Base-by-base conservation (phyloP, 2,888 invertebrate species). In the Hyposoter dolosus region DNA sequence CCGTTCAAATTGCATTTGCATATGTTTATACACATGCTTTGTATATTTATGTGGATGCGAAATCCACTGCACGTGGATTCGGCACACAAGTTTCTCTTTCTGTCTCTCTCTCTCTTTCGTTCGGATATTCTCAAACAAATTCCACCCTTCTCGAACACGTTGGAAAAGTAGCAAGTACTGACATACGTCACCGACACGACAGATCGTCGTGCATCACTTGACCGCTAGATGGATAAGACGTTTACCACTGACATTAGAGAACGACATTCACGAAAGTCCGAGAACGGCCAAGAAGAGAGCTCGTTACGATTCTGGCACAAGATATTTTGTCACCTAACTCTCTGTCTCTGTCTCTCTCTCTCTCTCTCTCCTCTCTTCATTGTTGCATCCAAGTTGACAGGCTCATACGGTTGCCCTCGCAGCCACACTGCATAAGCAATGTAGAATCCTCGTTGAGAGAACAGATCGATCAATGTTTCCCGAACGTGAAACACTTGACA, bases 111-210 rank as follows among this genome's bases (percentile, higher is more conserved):
- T 74, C 35, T 68, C 68, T 69, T 12, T 75, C 32, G 47, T 50
- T 17, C 65, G 47, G 23, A 35, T 53, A 66, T 77, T 77, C 77
- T 66, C 35, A 66, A 77, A 35, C 28, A 32, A 43, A 28, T 77
- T 17, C 50, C 47, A 32, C 66, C 66, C 50, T 66, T 17, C 35
- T 53, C 50, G 66, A 28, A 87, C 85, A 89, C 85, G 68, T 81
- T 66, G 88, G 86, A 89, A 90, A 91, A 90, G 90, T 91, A 89
- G 91, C 90, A 88, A 90, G 88, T 89, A 90, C 91, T 90, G 92
- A 90, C 90, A 90, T 86, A 89, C 89, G 91, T 90, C 91, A 88
- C 86, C 88, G 89, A 86, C 75, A 81, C 84, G 90, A 91, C 89
- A 88, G 90, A 90, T 89, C 88, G 87, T 89, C 89, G 90, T 91